Base-by-base conservation (phyloP, 2,113 vertebrate species). In the Benitochromis conjunctus region DNA sequence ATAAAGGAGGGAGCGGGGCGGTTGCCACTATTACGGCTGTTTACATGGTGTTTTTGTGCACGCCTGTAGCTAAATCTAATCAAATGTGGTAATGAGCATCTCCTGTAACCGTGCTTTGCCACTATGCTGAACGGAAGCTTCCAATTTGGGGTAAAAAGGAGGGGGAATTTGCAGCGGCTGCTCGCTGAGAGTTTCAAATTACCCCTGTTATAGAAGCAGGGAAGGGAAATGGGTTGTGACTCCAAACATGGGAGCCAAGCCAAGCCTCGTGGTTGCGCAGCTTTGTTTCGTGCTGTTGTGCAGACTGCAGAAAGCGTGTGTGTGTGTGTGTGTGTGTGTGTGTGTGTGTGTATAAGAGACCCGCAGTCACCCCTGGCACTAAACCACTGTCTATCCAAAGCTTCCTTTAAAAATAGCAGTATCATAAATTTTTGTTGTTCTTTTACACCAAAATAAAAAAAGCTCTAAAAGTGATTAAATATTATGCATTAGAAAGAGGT, bases 221-320 rank as follows among this genome's bases (percentile, higher is more conserved):
- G 80, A 85, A 64, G 56, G 53, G 64, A 92, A 92, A 90, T 78
- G 82, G 86, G 82, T 83, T 90, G 88, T 54, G 83, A 92, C 76
- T 87, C 82, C 54, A 93, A 95, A 94, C 88, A 84, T 55, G 41
- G 84, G 85, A 84, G 56, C 41, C 53, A 19, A 87, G 91, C 90
- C 88, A 91, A 91, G 81, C 38, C 78, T 81, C 3, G 21, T 88
- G 87, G 80, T 85, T 79, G 56, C 64, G 29, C 69, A 56, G 83
- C 80, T 81, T 86, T 87, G 85, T 88, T 95, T 92, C 84, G 21
- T 85, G 66, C 76, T 86, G 66, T 38, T 79, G 64, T 79, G 36
- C 62, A 24, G 46, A 76, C 41, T 51, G 48, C 79, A 81, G 21
- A 89, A 80, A 46, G 84, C 34, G 54, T 77, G 26, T 81, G 74